Percentiles rank a stretch among this genome's conserved stretches.
Conservation (phyloP, 2,797 vertebrate species). For the Halcyon smyrnensis region DNA sequence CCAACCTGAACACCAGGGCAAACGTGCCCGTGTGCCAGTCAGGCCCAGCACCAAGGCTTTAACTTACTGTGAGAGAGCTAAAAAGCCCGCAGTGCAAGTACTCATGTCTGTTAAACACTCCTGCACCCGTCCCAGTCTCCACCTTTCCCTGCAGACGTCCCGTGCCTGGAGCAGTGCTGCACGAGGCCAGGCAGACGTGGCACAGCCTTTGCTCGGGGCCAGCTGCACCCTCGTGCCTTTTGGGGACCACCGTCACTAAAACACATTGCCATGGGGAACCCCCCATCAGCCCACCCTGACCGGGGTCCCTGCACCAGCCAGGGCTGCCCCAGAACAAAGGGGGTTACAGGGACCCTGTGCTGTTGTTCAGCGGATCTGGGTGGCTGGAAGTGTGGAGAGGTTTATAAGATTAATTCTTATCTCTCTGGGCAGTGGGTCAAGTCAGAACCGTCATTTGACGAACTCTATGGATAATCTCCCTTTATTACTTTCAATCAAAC, state of each 20-base stretch:
- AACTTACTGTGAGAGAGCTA: not conserved
- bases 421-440: slow-evolving; percentile 80
- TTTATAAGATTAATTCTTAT: slow-evolving; percentile 83
- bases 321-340: slow-evolving; percentile 63
- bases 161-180: not conserved
- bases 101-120: not conserved
- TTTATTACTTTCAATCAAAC: slow-evolving; percentile 82
- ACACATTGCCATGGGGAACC: too few species aligned
- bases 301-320: not conserved
- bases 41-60: not conserved
- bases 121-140: not conserved
- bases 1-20: not conserved
- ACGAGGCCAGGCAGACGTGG: not conserved
- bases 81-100: not conserved
- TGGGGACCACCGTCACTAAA: not conserved
- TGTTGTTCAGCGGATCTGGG: slow-evolving; percentile 2
- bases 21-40: not conserved
- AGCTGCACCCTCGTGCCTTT: fast-evolving
- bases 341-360: not conserved
- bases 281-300: fast-evolving
- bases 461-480: slow-evolving; percentile 79
- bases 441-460: slow-evolving; percentile 75
- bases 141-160: too few species aligned
- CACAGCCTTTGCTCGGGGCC: not conserved
- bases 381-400: slow-evolving; percentile 62